Conservation (phyloP, 1,140 invertebrate species). For the Plectrocnemia conspersa region DNA sequence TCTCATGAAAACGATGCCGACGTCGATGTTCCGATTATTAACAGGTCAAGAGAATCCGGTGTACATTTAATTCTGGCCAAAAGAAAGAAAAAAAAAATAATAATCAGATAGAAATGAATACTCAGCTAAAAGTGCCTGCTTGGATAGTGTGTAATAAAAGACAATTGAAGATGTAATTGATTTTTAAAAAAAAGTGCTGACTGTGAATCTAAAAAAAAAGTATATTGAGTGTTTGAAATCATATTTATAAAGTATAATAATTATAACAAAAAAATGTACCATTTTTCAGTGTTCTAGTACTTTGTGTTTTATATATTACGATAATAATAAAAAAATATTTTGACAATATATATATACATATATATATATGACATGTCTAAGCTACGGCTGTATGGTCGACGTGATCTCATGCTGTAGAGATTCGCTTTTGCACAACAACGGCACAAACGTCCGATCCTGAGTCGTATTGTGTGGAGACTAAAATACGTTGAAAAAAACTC, state of each 20-base stretch:
- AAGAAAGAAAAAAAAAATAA: neutral
- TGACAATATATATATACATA: constrained; percentile 30
- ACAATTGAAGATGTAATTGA: constrained; percentile 21
- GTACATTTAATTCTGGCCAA: constrained; percentile 75
- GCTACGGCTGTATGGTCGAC: neutral
- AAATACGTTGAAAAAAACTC: neutral
- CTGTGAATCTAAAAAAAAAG: constrained; percentile 14
- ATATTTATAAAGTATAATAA: constrained; percentile 22
- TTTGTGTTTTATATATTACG: constrained; percentile 25
- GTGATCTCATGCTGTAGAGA: constrained; percentile 8
- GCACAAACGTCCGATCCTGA: constrained; percentile 10
- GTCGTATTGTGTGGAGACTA: neutral
- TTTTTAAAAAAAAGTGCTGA: constrained; percentile 24
- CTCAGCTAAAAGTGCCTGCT: constrained; percentile 48
- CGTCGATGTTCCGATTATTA: constrained; percentile 97
- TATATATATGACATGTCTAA: constrained; percentile 10
- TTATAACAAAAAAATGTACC: constrained; percentile 21
- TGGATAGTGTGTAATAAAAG: constrained; percentile 33
- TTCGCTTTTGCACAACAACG: constrained; percentile 21
- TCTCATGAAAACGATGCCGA: constrained; percentile 99
- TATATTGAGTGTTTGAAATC: constrained; percentile 14
- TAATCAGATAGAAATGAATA: constrained; percentile 9
- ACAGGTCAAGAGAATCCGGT: constrained; percentile 99
- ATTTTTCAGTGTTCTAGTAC: constrained; percentile 33
- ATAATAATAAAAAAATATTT: constrained; percentile 29